Percentiles rank a stretch among this genome's conserved stretches.
Evolutionary conservation across 2,888 invertebrate species (phyloP).

Genomic region (Chouioia cunea): DNA sequence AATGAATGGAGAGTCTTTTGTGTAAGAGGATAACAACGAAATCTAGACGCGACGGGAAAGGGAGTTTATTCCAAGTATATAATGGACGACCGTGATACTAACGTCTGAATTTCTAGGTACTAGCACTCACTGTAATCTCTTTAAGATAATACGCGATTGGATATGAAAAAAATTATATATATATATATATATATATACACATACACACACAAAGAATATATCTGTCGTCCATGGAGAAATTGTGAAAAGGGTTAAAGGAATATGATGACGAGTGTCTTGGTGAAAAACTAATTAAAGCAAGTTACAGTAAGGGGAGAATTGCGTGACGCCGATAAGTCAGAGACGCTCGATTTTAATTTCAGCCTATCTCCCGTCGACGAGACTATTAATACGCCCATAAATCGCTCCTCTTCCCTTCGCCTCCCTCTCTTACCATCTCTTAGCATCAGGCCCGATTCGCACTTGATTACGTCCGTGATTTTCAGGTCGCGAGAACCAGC

Average conservation of each 20-base stretch:
- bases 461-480: constrained; percentile 34
- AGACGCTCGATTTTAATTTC: constrained; percentile 42
- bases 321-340: constrained; percentile 42
- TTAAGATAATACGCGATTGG: background rate
- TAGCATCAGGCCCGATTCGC: constrained; percentile 35
- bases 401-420: constrained; percentile 13
- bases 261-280: background rate
- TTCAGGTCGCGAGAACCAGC: background rate
- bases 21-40: too few relatives aligned
- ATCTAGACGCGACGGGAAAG: too few relatives aligned
- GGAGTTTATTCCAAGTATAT: too few relatives aligned
- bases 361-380: background rate
- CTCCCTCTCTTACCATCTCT: too few relatives aligned
- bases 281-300: constrained; percentile 43
- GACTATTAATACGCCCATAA: constrained; percentile 39
- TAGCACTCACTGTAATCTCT: too few relatives aligned
- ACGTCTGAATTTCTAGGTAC: too few relatives aligned
- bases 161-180: background rate
- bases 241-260: constrained; percentile 15
- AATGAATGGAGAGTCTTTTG: too few relatives aligned
- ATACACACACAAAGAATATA: too few relatives aligned
- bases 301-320: background rate
- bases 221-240: too few relatives aligned
- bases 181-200: too few relatives aligned
- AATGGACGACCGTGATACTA: too few relatives aligned